phyloP scores from a whole-genome alignment of 2,113 vertebrate genomes.

The Chamaetylas fuelleborni region DNA sequence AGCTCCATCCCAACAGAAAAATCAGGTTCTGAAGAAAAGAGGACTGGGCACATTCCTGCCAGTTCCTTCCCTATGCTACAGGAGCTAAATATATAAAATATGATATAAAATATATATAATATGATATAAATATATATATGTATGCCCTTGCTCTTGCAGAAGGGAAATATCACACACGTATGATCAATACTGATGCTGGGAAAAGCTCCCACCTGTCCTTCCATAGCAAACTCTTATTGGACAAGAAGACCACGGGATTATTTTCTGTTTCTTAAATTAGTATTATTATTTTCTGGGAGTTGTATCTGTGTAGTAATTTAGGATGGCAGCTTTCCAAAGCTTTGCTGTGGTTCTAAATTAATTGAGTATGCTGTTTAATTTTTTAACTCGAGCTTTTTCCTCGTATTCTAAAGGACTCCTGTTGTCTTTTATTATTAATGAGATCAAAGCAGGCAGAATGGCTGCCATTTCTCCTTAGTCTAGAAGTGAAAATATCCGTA shows the following conservation, averaged over 20 bases:
- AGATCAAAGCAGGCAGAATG: slow-evolving; percentile 29
- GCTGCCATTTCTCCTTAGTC: slow-evolving; percentile 16
- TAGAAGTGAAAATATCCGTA: background rate
- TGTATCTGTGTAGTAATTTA: slow-evolving; percentile 1
- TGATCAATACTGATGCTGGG: background rate
- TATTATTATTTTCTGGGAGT: background rate
- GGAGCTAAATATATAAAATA: background rate
- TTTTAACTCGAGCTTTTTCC: background rate
- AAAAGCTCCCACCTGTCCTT: background rate
- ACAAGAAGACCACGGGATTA: background rate
- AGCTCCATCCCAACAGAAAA: background rate
- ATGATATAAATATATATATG: no score
- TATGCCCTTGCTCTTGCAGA: background rate
- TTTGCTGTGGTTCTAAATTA: slow-evolving; percentile 46
- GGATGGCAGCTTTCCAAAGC: slow-evolving; percentile 21
- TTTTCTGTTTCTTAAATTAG: background rate
- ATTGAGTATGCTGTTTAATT: slow-evolving; percentile 20
- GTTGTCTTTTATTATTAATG: slow-evolving; percentile 9
- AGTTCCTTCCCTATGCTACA: background rate
- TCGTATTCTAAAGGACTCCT: background rate
- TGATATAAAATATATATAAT: no score
- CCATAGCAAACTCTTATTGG: background rate
- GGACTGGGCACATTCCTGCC: background rate
- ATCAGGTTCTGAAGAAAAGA: background rate
- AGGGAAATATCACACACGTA: background rate